Evolutionary conservation across 2,797 vertebrate genomes (phyloP).

Genomic region (Enteromius afrohamiltoni): DNA sequence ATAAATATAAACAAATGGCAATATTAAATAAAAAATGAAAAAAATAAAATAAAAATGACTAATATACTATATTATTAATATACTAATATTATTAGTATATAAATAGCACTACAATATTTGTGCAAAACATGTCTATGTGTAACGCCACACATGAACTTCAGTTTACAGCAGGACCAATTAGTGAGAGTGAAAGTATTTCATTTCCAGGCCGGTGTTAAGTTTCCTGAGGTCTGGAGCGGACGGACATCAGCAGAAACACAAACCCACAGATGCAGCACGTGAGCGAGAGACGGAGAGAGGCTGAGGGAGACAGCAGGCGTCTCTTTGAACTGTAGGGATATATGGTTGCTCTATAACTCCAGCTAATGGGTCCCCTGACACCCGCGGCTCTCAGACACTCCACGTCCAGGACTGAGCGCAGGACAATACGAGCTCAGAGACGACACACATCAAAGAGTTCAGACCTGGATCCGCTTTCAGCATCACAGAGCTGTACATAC

Average conservation of each 20-base stretch:
- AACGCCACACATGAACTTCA: background rate
- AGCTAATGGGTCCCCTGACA: conserved; percentile 71
- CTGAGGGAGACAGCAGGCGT: conserved; percentile 37
- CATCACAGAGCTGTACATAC: background rate
- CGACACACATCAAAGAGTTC: conserved; percentile 49
- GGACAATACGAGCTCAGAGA: conserved; percentile 73
- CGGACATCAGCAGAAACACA: conserved; percentile 19
- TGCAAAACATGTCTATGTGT: background rate
- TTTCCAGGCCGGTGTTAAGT: conserved; percentile 33
- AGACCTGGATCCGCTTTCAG: conserved; percentile 7
- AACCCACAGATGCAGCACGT: conserved; percentile 6
- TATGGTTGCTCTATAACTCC: conserved; percentile 72
- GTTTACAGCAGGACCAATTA: conserved; percentile 21
- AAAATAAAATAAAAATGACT: background rate
- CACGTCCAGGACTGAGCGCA: conserved; percentile 71
- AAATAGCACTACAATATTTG: background rate
- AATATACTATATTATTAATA: too few relatives aligned
- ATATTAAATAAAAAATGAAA: background rate
- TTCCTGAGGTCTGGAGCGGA: conserved; percentile 25
- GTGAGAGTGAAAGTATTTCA: conserved; percentile 31
- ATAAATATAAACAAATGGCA: background rate
- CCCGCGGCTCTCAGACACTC: conserved; percentile 61
- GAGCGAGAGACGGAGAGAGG: background rate
- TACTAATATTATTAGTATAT: background rate
- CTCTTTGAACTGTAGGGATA: conserved; percentile 71